These are phyloP conservation scores for Acronicta alni DNA, from an alignment of 2,888 invertebrate genomes.

Conservation along the genomic window DNA sequence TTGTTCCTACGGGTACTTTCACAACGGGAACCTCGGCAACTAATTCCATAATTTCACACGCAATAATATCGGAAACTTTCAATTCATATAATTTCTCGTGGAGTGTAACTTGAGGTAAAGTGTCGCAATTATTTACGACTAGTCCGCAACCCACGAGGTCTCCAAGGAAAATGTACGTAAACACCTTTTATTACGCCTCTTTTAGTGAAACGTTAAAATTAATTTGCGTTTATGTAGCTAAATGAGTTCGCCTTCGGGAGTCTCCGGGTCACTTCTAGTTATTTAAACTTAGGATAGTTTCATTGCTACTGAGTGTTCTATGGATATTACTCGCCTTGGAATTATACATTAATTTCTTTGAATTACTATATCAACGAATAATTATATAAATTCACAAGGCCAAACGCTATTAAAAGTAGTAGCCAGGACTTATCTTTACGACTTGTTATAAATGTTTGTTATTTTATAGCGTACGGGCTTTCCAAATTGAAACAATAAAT, in stretches of 20 bases:
- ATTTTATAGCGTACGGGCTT: conserved; percentile 49
- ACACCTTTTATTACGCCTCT: conserved; percentile 69
- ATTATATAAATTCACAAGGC: conserved; percentile 23
- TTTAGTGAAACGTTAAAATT: conserved; percentile 71
- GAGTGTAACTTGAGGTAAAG: conserved; percentile 71
- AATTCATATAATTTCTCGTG: conserved; percentile 72
- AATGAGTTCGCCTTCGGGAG: conserved; percentile 57
- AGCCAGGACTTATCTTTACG: conserved; percentile 46
- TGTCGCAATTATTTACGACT: conserved; percentile 77
- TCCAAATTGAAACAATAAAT: conserved; percentile 53
- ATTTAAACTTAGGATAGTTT: conserved; percentile 35
- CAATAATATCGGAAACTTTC: conserved; percentile 65
- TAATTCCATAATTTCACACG: conserved; percentile 55
- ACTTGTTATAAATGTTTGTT: conserved; percentile 54
- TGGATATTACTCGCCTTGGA: conserved; percentile 4
- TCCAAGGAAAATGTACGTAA: conserved; percentile 65
- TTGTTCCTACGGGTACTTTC: conserved; percentile 43
- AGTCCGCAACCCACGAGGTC: conserved; percentile 64
- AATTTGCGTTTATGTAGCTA: conserved; percentile 66
- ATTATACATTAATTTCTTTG: conserved; percentile 3
- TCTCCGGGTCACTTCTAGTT: conserved; percentile 43
- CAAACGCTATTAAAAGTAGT: conserved; percentile 36
- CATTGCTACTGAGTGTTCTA: conserved; percentile 8
- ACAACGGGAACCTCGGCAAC: conserved; percentile 15
- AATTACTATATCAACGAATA: conserved; percentile 6